Conservation (phyloP, 2,113 vertebrate species). For the Pelmatolapia mariae region DNA sequence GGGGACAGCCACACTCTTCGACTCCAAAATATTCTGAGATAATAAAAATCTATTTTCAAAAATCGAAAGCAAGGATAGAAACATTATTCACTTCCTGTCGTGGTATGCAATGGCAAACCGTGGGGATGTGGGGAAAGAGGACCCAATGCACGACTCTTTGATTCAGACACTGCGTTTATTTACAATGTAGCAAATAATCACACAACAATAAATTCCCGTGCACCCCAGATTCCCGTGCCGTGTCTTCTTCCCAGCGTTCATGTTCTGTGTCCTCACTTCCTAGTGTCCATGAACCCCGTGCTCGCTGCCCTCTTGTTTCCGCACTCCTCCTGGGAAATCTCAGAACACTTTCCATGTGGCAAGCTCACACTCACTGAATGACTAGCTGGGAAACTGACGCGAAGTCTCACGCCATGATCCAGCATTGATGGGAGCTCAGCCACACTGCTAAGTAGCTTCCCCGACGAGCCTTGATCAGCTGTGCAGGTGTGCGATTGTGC, state of each 20-base stretch:
- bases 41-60: neutral
- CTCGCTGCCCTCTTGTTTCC: neutral
- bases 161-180: rapidly evolving
- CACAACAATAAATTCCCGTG: neutral
- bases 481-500: neutral
- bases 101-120: neutral
- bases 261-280: neutral
- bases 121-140: neutral
- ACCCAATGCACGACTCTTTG: neutral
- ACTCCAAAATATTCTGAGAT: neutral
- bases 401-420: neutral
- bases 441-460: neutral
- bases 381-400: rapidly evolving
- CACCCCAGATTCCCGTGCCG: neutral
- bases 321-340: neutral
- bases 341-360: neutral
- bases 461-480: neutral
- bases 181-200: neutral
- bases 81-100: neutral
- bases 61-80: neutral
- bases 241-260: neutral
- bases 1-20: neutral
- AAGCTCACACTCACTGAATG: neutral
- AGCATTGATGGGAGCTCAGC: neutral
- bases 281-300: rapidly evolving